These are phyloP conservation scores for Cotesia vestalis DNA, from an alignment of 1,140 invertebrate genomes.

Conservation along the genomic window DNA sequence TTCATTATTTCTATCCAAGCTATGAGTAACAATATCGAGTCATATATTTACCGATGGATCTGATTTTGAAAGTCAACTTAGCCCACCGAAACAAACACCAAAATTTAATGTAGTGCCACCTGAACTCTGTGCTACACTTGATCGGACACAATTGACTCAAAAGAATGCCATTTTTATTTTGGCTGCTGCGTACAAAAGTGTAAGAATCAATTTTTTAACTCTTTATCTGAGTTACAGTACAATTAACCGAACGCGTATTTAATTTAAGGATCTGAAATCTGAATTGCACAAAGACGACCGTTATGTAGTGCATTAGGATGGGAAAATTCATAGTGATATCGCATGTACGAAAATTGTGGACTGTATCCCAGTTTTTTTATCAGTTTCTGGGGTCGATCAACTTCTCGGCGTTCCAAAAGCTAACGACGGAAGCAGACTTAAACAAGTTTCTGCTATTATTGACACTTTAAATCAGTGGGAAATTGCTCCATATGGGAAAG, in stretches of 20 bases:
- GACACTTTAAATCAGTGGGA: conserved; percentile 37
- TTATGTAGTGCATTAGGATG: conserved; percentile 31
- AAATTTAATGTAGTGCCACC: conserved; percentile 41
- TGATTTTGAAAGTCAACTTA: too few species aligned
- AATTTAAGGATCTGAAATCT: conserved; percentile 37
- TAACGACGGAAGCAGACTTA: conserved; percentile 40
- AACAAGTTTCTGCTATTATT: conserved; percentile 42
- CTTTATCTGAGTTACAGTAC: conserved; percentile 7
- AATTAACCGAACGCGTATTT: not conserved
- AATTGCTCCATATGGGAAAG: conserved; percentile 26
- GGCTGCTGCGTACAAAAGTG: conserved; percentile 42
- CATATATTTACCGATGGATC: not conserved
- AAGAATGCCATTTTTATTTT: conserved; percentile 45
- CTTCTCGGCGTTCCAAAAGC: conserved; percentile 49
- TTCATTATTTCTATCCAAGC: too few species aligned
- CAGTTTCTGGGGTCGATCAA: conserved; percentile 40
- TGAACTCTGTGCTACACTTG: conserved; percentile 40
- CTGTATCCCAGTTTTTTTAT: conserved; percentile 48
- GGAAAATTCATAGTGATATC: conserved; percentile 44
- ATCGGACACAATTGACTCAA: conserved; percentile 44
- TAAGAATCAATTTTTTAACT: conserved; percentile 33
- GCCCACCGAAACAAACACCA: not conserved
- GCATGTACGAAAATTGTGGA: conserved; percentile 45
- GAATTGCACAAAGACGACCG: conserved; percentile 32
- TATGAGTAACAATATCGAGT: conserved; percentile 19